These are phyloP conservation scores for Bradypodion pumilum DNA, from an alignment of 2,797 vertebrate genomes.

Conservation along the genomic window DNA sequence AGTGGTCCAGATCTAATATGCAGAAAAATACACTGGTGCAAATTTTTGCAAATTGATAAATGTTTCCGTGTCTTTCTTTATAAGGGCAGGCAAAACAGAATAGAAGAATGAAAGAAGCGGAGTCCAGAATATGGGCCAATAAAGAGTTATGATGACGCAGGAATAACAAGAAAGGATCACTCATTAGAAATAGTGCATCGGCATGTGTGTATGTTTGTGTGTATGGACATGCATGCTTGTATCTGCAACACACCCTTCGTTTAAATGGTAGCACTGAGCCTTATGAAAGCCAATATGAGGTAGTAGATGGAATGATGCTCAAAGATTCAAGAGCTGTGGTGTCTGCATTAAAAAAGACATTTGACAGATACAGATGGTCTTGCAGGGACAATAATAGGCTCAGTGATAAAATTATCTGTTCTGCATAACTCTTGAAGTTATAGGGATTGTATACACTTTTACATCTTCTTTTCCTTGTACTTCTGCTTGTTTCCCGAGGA, in stretches of 20 bases:
- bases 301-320: too few relatives aligned
- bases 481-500: slow-evolving; percentile 7
- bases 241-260: background rate
- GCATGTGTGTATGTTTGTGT: too few relatives aligned
- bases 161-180: background rate
- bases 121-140: background rate
- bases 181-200: background rate
- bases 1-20: background rate
- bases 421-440: background rate
- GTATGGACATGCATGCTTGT: too few relatives aligned
- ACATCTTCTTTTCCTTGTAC: background rate
- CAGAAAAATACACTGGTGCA: background rate
- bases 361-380: background rate
- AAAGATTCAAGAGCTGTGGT: background rate
- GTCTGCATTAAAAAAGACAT: background rate
- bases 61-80: background rate
- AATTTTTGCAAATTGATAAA: background rate
- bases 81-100: background rate
- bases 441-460: background rate
- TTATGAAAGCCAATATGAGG: background rate
- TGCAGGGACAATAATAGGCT: background rate
- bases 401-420: background rate
- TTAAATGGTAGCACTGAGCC: background rate
- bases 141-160: background rate
- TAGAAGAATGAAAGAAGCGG: background rate